Base-by-base conservation (phyloP, 2,113 vertebrate species). In the Dasypus novemcinctus region DNA sequence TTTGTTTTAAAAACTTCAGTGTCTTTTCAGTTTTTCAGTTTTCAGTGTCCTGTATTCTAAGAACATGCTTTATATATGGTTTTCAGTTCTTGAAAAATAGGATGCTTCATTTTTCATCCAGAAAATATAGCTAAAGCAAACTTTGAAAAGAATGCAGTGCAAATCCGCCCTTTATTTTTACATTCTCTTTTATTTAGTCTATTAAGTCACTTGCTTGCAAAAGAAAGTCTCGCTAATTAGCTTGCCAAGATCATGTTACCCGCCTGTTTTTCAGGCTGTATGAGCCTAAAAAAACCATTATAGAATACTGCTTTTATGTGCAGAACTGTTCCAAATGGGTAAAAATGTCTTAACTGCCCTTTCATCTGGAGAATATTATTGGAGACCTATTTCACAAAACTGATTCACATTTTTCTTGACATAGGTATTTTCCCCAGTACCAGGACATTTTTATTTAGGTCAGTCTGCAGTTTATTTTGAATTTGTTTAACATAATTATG, bases 61-160 rank as follows among this genome's bases (percentile, higher is more conserved):
- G 90, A 96, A 80, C 89, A 64, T 92, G 68, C 68, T 96, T 88
- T 90, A 57, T 76, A 79, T 17, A 9, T 82, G 31, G 13, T 85
- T 96, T 93, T 96, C 36, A 90, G 21, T 96, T 97, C 71, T 95
- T 92, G 90, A 91, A 95, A 95, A 95, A 54, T 89, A 72, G 49
- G 41, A 38, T n/a, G 12, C 15, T 91, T 93, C 54, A 11, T 84
- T 93, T 76, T 76, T n/a, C 3, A n/a, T 68, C 12, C 87, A 81
- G 74, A 76, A 95, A 91, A 92, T 46, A 54, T 80, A 91, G 89
- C 11, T 93, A 87, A 88, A 69, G 46, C 76, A 91, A 86, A 25
- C 61, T 74, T 87, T 91, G 74, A 74, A 81, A 54, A 95, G 72
- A 88, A n/a, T 43, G 36, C 6, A 49, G 43, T 91, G 15, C 64